Evolutionary conservation across 2,113 vertebrate genomes (phyloP), one percentile per base, ranked within the genome.

Genomic region (Tupaia tana): DNA sequence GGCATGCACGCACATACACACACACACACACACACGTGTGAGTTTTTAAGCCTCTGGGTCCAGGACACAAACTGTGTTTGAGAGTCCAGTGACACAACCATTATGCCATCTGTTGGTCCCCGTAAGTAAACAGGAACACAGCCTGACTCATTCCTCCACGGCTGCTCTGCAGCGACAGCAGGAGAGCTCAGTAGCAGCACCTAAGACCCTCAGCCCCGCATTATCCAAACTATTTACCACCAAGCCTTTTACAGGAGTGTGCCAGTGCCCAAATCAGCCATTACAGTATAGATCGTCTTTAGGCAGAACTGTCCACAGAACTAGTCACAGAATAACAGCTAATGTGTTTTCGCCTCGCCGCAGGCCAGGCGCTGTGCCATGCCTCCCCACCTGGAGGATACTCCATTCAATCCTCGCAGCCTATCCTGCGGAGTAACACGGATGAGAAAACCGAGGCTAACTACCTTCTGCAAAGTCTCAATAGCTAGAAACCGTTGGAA

Each of bases 281-380:
- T 59, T 73, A 58, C 43, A 6, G 43, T 43, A 14, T 6, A 29
- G 67, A 56, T 25, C 52, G 63, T 18, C 59, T 74, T 54, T 78
- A 77, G 27, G 83, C 58, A 77, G 91, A 86, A 66, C 74, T 87
- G 54, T 18, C 24, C 56, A 1, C 9, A 66, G 69, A 74, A 61
- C n/a, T 13, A 3, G 12, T 7, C 18, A 54, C 19, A 43, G 75
- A 43, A 25, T 24, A 58, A 66, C 4, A 43, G 31, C 27, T 70
- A 13, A 16, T 1, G 0, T 2, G 52, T 71, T 24, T n/a, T 54
- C 22, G 29, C 25, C 43, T 14, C 58, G 0, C 12, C 73, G 66
- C 63, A 64, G 11, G 56, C 75, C 20, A 1, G 25, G 25, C 77
- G 8, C 4, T 2, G 34, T 14, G 1, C 13, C 3, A 2, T 3